Conservation (phyloP, 2,113 vertebrate genomes). For the Pipa parva region DNA sequence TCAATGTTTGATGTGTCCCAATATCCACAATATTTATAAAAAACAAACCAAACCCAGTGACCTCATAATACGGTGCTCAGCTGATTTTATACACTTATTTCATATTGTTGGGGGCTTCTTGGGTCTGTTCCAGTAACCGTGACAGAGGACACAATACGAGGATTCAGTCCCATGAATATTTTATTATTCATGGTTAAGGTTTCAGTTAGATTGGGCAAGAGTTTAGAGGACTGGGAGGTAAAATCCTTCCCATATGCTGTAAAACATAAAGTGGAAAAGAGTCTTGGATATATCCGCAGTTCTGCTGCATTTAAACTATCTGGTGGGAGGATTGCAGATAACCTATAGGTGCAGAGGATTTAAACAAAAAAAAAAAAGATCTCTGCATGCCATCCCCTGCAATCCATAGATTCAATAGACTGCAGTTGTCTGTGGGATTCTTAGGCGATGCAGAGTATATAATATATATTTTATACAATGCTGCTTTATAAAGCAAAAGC, state of each 20-base stretch:
- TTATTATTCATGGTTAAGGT: conserved; percentile 8
- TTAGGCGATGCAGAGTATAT: not conserved
- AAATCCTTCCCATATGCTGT: not conserved
- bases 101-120: too few species aligned
- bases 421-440: not conserved
- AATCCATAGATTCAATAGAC: not conserved
- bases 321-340: not conserved
- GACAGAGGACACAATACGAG: not conserved
- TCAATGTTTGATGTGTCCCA: too few species aligned
- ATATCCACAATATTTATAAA: too few species aligned
- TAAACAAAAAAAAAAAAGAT: not conserved
- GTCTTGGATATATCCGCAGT: not conserved
- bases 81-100: too few species aligned
- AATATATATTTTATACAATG: too few species aligned
- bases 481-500: too few species aligned
- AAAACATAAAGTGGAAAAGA: not conserved
- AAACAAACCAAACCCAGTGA: too few species aligned
- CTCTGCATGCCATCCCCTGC: not conserved
- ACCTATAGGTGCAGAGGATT: not conserved
- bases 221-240: not conserved
- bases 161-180: conserved; percentile 26
- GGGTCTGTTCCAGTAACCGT: not conserved
- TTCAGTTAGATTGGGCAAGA: not conserved
- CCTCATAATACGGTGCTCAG: too few species aligned
- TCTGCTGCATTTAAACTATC: not conserved